These are phyloP conservation scores for Neostethus bicornis DNA, from an alignment of 2,797 vertebrate genomes.

Conservation along the genomic window DNA sequence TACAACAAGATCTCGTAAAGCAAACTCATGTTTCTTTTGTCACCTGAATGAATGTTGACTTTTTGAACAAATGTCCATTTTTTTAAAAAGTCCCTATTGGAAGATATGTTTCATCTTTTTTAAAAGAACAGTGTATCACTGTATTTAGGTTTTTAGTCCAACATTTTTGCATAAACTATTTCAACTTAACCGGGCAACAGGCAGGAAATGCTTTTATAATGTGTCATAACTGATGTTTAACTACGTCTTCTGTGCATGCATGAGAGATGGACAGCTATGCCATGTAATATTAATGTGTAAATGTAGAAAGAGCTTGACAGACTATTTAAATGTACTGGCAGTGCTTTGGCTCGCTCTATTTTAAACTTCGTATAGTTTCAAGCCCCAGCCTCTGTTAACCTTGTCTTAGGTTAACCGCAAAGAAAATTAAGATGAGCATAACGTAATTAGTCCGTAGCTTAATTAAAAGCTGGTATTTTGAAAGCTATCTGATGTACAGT, in stretches of 20 bases:
- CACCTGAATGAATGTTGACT: not conserved
- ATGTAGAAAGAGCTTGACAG: not conserved
- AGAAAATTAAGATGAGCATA: slow-evolving; percentile 41
- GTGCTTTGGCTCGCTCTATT: slow-evolving; percentile 9
- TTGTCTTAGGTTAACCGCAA: slow-evolving; percentile 49
- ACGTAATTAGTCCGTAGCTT: slow-evolving; percentile 64
- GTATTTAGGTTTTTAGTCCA: not conserved
- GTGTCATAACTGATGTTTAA: slow-evolving; percentile 5
- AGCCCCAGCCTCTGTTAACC: slow-evolving; percentile 39
- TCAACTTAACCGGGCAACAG: not conserved
- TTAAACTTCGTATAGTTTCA: slow-evolving; percentile 5
- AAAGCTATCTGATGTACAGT: slow-evolving; percentile 61
- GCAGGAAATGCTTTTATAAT: not conserved
- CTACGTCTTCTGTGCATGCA: not conserved
- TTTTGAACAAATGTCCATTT: not conserved
- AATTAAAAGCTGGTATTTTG: slow-evolving; percentile 68
- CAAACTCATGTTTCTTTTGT: not conserved
- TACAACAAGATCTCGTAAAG: not conserved
- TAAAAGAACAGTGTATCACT: not conserved
- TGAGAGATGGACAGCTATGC: not conserved
- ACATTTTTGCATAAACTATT: not conserved
- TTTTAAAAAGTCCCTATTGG: not conserved
- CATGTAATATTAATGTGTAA: not conserved
- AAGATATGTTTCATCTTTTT: not conserved
- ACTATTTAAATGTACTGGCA: slow-evolving; percentile 9